Base-by-base conservation (phyloP, 2,797 vertebrate genomes). In the Tadarida brasiliensis region DNA sequence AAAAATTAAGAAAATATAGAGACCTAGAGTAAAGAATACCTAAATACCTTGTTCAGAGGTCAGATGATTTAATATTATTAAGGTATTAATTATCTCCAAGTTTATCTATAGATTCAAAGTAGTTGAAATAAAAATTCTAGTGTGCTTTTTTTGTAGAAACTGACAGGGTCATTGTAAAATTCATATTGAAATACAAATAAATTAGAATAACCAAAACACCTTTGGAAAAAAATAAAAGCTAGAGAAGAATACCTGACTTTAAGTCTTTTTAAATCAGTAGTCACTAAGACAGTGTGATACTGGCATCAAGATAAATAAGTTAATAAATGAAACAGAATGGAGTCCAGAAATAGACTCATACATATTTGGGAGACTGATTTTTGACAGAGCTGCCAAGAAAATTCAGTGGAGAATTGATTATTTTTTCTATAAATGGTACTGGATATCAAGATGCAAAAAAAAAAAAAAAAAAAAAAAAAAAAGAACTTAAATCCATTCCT, bases 131-230 rank as follows among this genome's bases (percentile, higher is more conserved):
- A 76, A 67, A 67, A 76, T 61, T n/a, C 19, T n/a, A 35, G 11
- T 35, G 73, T 61, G 12, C 11, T 44, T 91, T 90, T 90, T 93
- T 84, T 68, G 30, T 54, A 71, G 65, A 96, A 80, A n/a, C 68
- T 74, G 39, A 73, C 17, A 87, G 68, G 3, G 9, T 83, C 9
- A 54, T 30, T 77, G 2, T n/a, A 73, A 78, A 91, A 71, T 78
- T 90, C 11, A 61, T 87, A 93, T 54, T 78, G n/a, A 35, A 84
- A 84, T 51, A 11, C 15, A 83, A 78, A 70, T 8, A 65, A 70
- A 82, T 59, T 68, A 51, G 49, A 63, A n/a, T 47, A 86, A 7
- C 33, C 11, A 49, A 92, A 65, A 77, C 17, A 70, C n/a, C 16
- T 49, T 68, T 70, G 11, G 35, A 70, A 39, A 39, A 33, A 73